Conservation (phyloP, 1,140 invertebrate genomes). For the Euwallacea fornicatus region DNA sequence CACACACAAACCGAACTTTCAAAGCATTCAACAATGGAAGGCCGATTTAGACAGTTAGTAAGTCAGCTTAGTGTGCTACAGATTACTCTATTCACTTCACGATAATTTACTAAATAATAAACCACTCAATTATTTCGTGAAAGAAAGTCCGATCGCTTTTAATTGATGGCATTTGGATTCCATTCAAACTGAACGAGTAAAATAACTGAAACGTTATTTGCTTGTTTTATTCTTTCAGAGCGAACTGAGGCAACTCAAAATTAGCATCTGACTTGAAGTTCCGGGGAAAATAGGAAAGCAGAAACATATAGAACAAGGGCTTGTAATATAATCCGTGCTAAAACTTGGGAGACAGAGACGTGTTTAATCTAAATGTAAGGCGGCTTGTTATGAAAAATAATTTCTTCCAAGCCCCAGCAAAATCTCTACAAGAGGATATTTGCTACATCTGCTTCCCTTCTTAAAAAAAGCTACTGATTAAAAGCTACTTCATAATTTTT, state of each 20-base stretch:
- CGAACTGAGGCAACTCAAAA: not conserved
- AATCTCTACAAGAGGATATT: too few relatives aligned
- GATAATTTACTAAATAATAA: conserved; percentile 18
- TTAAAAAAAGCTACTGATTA: too few relatives aligned
- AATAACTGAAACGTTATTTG: too few relatives aligned
- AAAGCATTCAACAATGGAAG: conserved; percentile 28
- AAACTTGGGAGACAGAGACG: not conserved
- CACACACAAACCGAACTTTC: conserved; percentile 24
- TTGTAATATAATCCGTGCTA: not conserved
- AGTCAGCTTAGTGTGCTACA: conserved; percentile 12
- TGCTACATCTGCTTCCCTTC: too few relatives aligned
- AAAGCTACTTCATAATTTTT: too few relatives aligned
- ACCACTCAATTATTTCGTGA: not conserved
- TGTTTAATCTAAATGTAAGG: conserved; percentile 1
- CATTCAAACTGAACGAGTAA: too few relatives aligned
- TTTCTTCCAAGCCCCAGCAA: not conserved
- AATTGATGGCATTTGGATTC: too few relatives aligned
- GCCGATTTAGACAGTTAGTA: conserved; percentile 25
- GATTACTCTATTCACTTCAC: conserved; percentile 3
- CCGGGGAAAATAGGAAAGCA: not conserved
- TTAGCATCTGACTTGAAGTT: not conserved
- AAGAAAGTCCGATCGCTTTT: not conserved
- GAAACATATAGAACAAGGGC: not conserved
- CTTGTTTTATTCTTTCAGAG: not conserved
- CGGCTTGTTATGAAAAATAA: conserved; percentile 1